Base-by-base conservation (phyloP, 2,113 vertebrate genomes). In the Nycticorax nycticorax region DNA sequence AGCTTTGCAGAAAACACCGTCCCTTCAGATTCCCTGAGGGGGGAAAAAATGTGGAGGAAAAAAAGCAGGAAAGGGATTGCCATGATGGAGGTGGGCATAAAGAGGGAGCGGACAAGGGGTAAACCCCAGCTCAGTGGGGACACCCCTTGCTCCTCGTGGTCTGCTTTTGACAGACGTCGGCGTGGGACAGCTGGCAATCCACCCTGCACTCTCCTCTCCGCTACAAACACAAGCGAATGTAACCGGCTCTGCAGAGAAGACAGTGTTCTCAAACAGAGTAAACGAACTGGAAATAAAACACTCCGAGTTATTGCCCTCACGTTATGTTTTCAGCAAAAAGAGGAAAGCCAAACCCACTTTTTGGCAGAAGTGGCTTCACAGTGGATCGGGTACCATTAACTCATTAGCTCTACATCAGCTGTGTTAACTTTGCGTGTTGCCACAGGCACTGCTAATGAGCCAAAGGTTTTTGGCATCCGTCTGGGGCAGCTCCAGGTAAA, bases 401-500 rank as follows among this genome's bases (percentile, higher is more conserved):
- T 68, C 26, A 11, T 35, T 56, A 78, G 48, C 35, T 63, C 48
- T 26, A 15, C 5, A 59, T 78, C 43, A 78, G 32, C 83, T 32
- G 0, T 26, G 23, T 55, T 85, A 82, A 82, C 57, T 92, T 62
- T 37, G 16, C 23, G 3, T 12, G 62, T 76, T 85, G 48, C 63
- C 78, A 79, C 59, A 47, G 67, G 62, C 50, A 22, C n/a, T 63
- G 60, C 39, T 85, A 47, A 39, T 5, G 48, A 91, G 80, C 39
- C 73, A 74, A 72, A 76, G 22, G 15, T 16, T 87, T 92, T 78
- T 68, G 53, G 53, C 62, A 24, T 60, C 39, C 20, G 30, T 30
- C 21, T 75, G 53, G 53, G 66, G 35, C 66, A 75, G 71, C 66
- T 87, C 66, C 93, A 87, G 66, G 19, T 85, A 89, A 79, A 88